Base-by-base conservation (phyloP, 35 echinoderm and acorn worm genomes). In the Ptychodera flava region DNA sequence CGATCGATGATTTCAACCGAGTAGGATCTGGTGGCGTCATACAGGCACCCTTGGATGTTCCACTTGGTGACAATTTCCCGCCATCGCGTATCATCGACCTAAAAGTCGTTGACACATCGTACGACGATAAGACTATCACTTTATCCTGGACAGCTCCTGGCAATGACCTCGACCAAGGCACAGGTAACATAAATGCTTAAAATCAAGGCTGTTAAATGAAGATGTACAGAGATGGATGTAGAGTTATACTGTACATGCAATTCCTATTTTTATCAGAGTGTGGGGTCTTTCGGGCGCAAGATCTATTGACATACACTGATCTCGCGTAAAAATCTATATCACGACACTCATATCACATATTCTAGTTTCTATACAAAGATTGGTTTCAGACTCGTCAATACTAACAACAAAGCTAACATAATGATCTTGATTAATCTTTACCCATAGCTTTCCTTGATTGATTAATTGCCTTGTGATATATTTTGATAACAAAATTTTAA, bases 1-100 rank as follows among this genome's bases (percentile, higher is more conserved):
- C 6, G 45, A 64, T 22, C 6, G 45, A 22, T 12, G 45, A 33
- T 34, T 90, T 94, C 79, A 91, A 79, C 77, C 45, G 89, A 16
- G 78, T 76, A 0, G 83, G 82, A 15, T 64, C 45, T 12, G 45
- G 45, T 6, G 45, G 45, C 6, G 45, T 22, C 22, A 64, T 64
- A 12, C 45, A 64, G 45, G 45, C 45, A 12, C 45, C 45, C 6
- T 6, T 64, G 45, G 22, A 6, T 6, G 45, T 64, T 64, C 83
- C 93, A 1, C 45, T 22, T 64, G 45, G 45, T 64, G 45, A 64
- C 22, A 64, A 64, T 64, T 64, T 64, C 22, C 45, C 45, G 45
- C 45, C 45, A 64, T 64, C 45, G 22, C 45, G 45, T 12, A 64
- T 64, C 45, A 64, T 22, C 22, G 45, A 64, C 22, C 45, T 64